phyloP scores from a whole-genome alignment of 2,113 vertebrate species.

The Eira barbara region DNA sequence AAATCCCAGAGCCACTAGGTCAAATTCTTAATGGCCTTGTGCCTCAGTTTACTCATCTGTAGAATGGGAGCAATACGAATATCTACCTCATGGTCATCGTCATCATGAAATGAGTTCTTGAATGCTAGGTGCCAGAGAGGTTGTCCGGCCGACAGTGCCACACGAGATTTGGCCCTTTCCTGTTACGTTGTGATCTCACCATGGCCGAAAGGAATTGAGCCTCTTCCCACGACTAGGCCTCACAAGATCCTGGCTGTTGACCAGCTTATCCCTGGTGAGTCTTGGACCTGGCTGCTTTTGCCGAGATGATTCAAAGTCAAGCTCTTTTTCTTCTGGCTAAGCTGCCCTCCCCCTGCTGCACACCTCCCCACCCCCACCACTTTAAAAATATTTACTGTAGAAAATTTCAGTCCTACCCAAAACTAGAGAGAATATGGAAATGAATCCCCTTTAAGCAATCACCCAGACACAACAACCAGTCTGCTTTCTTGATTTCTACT shows the following conservation, averaged over 20 bases:
- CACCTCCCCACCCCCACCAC: neutral
- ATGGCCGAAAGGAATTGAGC: neutral
- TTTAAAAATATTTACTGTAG: neutral
- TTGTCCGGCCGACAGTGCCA: accelerated
- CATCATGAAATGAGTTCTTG: neutral
- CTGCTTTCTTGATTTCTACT: neutral
- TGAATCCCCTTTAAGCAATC: neutral
- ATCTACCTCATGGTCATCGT: neutral
- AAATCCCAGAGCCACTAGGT: neutral
- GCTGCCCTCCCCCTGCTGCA: neutral
- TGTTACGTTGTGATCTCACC: neutral
- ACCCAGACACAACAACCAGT: neutral
- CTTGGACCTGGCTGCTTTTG: neutral
- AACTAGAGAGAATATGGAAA: neutral
- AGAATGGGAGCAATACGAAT: neutral
- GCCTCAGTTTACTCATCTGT: neutral
- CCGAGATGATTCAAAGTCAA: neutral
- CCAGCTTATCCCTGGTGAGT: neutral
- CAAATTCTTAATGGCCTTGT: neutral
- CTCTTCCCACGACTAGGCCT: neutral
- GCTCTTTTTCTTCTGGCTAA: neutral
- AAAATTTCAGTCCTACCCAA: neutral
- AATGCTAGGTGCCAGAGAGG: neutral
- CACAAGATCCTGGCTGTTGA: neutral
- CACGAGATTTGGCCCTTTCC: neutral